Base-by-base conservation (phyloP, 2,888 invertebrate genomes). In the Limulus polyphemus region DNA sequence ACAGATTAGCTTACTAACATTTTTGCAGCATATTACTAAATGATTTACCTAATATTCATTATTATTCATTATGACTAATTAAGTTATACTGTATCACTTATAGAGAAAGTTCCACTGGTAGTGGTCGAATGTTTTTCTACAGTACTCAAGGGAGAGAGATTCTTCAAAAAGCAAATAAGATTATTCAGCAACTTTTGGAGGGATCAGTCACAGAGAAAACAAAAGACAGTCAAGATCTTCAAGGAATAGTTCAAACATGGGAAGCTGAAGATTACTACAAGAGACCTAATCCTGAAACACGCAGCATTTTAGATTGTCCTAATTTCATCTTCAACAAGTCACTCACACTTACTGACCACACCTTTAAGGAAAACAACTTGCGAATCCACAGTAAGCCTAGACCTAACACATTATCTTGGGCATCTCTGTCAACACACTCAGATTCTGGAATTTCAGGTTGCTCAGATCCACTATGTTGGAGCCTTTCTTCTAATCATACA, bases 71-170 rank as follows among this genome's bases (percentile, higher is more conserved):
- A 32, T 32, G 32, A 32, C 32, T 32, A 32, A 32, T 2, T 32
- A 32, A 32, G 32, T 32, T 32, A 32, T 32, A 32, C 32, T 32
- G 32, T 32, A 11, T 17, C 32, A 46, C 11, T 61, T 62, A n/a
- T 51, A 67, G 67, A 50, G 63, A 67, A 47, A 67, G 67, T 46
- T 67, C 67, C 1, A 67, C 67, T 2, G 67, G 67, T 1, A 55
- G 58, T 14, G 67, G 67, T 1, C 62, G 62, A 17, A 47, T 67
- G 0, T 48, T 60, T 4, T 58, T 65, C 4, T 67, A 56, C 56
- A 63, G 67, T 49, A 55, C 50, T 11, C 60, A 65, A 12, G 65
- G 63, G 9, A 57, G 63, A 1, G 49, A 57, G 1, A 17, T 67
- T 11, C 60, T 67, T 4, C 60, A 67, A 48, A 57, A 60, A 10